phyloP scores from a whole-genome alignment of 1,140 invertebrate species.

The Andrena cerasifolii region DNA sequence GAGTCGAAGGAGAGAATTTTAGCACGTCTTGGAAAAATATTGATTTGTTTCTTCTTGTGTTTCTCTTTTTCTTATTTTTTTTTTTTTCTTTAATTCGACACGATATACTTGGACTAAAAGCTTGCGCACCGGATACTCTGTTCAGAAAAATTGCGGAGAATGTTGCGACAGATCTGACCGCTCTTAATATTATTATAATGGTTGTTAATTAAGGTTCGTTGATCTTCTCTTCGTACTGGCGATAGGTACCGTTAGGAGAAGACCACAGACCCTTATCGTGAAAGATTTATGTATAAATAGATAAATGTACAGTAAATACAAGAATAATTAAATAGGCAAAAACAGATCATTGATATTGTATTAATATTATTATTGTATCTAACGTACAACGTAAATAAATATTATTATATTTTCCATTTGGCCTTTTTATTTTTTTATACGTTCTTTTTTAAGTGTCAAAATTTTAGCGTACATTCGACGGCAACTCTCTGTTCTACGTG shows the following conservation, averaged over 20 bases:
- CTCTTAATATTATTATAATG: slow-evolving; percentile 71
- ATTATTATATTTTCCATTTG: slow-evolving; percentile 78
- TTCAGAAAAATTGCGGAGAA: slow-evolving; percentile 39
- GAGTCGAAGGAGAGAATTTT: slow-evolving; percentile 15
- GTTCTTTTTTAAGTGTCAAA: slow-evolving; percentile 45
- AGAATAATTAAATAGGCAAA: slow-evolving; percentile 73
- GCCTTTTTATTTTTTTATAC: slow-evolving; percentile 60
- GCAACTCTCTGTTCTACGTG: neutral
- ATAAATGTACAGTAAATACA: slow-evolving; percentile 77
- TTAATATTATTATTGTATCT: slow-evolving; percentile 79
- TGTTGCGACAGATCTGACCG: slow-evolving; percentile 65
- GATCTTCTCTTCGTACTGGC: slow-evolving; percentile 59
- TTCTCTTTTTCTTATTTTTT: slow-evolving; percentile 4
- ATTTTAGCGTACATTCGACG: slow-evolving; percentile 22
- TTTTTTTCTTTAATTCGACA: slow-evolving; percentile 42
- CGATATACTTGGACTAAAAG: slow-evolving; percentile 34
- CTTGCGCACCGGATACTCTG: slow-evolving; percentile 47
- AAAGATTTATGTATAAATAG: slow-evolving; percentile 79
- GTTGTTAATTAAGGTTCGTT: slow-evolving; percentile 74
- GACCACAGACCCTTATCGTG: slow-evolving; percentile 68
- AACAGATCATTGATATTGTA: slow-evolving; percentile 76
- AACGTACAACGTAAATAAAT: slow-evolving; percentile 77
- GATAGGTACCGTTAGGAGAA: slow-evolving; percentile 51
- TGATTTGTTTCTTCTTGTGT: slow-evolving; percentile 1
- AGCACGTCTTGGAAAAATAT: slow-evolving; percentile 2